A percentile compares a stretch with the other conserved stretches of the same genome.
phyloP scores from a whole-genome alignment of 1,140 invertebrate genomes.

The Panonychus citri region DNA sequence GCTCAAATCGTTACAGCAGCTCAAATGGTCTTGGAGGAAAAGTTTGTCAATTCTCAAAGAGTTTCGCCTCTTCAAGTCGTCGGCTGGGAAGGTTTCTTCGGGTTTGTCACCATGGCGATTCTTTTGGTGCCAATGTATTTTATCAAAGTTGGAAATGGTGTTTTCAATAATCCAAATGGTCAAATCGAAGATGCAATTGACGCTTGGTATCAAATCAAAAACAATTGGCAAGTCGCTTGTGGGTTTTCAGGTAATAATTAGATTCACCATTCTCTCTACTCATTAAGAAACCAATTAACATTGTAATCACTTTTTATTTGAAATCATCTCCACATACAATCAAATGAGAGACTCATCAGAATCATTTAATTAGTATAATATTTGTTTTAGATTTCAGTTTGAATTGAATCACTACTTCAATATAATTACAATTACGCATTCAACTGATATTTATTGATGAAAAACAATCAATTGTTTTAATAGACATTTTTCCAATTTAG shows the following conservation, averaged over 20 bases:
- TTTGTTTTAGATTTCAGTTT: too few species aligned
- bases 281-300: neutral
- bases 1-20: constrained; percentile 69
- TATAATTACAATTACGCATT: too few species aligned
- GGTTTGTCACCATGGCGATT: constrained; percentile 44
- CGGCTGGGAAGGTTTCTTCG: constrained; percentile 81
- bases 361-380: too few species aligned
- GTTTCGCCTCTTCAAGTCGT: constrained; percentile 56
- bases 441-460: too few species aligned
- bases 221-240: constrained; percentile 35
- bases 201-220: constrained; percentile 52
- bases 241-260: constrained; percentile 39
- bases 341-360: too few species aligned
- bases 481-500: too few species aligned
- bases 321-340: too few species aligned
- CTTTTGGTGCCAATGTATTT: constrained; percentile 63
- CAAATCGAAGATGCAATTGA: constrained; percentile 64
- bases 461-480: too few species aligned
- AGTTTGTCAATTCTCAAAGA: constrained; percentile 53
- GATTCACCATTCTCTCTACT: neutral
- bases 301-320: neutral
- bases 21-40: constrained; percentile 88
- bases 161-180: constrained; percentile 32
- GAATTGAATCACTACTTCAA: too few species aligned
- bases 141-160: constrained; percentile 44